Conservation (phyloP, 2,888 invertebrate species). For the Cantharis rufa region DNA sequence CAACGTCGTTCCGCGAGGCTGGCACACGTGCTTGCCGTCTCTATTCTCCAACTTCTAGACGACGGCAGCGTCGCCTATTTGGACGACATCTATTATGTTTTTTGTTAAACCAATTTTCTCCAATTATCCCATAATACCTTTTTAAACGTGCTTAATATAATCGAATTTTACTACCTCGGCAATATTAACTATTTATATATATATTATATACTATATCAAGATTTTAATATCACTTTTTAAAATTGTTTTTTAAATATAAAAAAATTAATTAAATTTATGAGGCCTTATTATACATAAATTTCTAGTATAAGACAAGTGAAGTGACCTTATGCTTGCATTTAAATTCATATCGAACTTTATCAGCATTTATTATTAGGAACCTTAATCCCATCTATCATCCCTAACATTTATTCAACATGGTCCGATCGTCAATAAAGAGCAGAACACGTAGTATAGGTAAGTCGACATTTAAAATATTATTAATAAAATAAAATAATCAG, state of each 20-base stretch:
- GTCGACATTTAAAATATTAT: conserved; percentile 23
- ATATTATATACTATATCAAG: conserved; percentile 32
- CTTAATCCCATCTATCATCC: conserved; percentile 17
- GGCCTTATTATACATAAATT: conserved; percentile 28
- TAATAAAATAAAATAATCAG: too few relatives aligned
- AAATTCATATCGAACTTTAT: conserved; percentile 38
- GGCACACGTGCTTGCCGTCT: conserved; percentile 51
- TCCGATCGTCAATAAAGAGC: conserved; percentile 50
- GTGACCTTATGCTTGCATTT: conserved; percentile 47
- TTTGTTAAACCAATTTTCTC: conserved; percentile 38
- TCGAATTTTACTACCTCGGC: conserved; percentile 42
- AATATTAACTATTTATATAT: conserved; percentile 34
- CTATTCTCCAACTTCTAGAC: conserved; percentile 59
- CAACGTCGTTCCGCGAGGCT: conserved; percentile 46
- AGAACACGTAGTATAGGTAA: conserved; percentile 49
- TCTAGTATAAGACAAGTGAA: conserved; percentile 30
- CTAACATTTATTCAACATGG: conserved; percentile 39
- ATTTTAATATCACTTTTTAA: conserved; percentile 37
- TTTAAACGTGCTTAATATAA: conserved; percentile 26
- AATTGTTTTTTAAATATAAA: conserved; percentile 22
- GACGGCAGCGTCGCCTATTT: conserved; percentile 60
- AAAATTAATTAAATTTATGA: conserved; percentile 18
- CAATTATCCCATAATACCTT: conserved; percentile 16
- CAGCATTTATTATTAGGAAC: neutral
- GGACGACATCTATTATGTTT: conserved; percentile 57